These are phyloP conservation scores for Cephalopholis sonnerati DNA, from an alignment of 2,113 vertebrate species.

Conservation along the genomic window DNA sequence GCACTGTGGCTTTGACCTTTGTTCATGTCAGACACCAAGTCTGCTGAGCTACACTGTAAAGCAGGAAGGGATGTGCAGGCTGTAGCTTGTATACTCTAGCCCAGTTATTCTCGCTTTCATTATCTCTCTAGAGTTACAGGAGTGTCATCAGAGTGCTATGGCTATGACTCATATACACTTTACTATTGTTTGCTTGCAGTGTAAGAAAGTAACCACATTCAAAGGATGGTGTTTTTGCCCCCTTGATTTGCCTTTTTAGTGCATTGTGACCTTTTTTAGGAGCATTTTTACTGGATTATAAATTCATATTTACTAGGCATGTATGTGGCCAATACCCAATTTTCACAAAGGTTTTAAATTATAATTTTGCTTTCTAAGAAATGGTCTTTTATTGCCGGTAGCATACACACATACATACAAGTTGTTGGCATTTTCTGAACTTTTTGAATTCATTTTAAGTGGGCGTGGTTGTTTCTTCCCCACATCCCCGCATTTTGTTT, in stretches of 20 bases:
- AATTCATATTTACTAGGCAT: background rate
- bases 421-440: slow-evolving; percentile 9
- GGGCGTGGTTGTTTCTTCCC: no score
- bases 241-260: background rate
- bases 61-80: slow-evolving; percentile 10
- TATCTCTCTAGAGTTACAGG: slow-evolving; percentile 51
- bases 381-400: background rate
- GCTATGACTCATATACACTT: slow-evolving; percentile 53
- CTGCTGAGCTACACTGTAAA: slow-evolving; percentile 29
- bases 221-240: background rate
- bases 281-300: background rate
- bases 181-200: slow-evolving; percentile 50
- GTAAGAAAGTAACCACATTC: slow-evolving; percentile 4
- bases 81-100: slow-evolving; percentile 22
- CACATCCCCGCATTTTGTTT: no score
- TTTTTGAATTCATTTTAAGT: background rate
- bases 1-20: slow-evolving; percentile 17
- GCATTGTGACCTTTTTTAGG: background rate
- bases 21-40: slow-evolving; percentile 29
- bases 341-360: background rate
- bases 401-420: no score
- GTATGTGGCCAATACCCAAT: background rate
- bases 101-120: slow-evolving; percentile 44
- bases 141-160: slow-evolving; percentile 48
- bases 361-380: background rate